Evolutionary conservation across 2,113 vertebrate species (phyloP).

Genomic region (Sus scrofa): DNA sequence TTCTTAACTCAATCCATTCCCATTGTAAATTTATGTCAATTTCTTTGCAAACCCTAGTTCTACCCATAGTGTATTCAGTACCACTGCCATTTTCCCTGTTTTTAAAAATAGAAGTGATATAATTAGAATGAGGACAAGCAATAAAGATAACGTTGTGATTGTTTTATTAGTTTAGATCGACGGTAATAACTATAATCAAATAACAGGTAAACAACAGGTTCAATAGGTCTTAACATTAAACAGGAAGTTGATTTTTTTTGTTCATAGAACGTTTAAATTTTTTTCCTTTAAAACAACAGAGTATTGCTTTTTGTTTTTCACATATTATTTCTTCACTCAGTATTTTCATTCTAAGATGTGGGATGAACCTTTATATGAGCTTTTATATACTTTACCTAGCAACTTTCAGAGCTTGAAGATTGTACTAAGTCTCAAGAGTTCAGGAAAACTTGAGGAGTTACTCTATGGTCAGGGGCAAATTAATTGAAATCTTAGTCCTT

Average conservation of each 20-base stretch:
- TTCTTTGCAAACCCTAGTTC: not conserved
- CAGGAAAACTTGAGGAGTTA: not conserved
- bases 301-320: slow-evolving; percentile 51
- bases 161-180: slow-evolving; percentile 34
- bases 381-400: not conserved
- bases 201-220: not conserved
- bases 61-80: not conserved
- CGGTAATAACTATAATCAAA: slow-evolving; percentile 17
- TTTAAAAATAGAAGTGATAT: not conserved
- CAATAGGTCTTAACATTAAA: slow-evolving; percentile 18
- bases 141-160: slow-evolving; percentile 23
- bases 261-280: slow-evolving; percentile 22
- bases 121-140: not conserved
- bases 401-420: slow-evolving; percentile 18
- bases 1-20: not conserved
- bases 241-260: slow-evolving; percentile 58
- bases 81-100: not conserved
- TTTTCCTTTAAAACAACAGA: slow-evolving; percentile 63
- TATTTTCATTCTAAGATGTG: slow-evolving; percentile 37
- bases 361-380: not conserved
- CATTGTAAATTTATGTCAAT: not conserved
- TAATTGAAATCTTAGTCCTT: not conserved
- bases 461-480: not conserved
- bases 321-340: not conserved
- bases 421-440: slow-evolving; percentile 21